A percentile compares a stretch with the other conserved stretches of the same genome.
Conservation (phyloP, 2,888 invertebrate genomes). For the Phasia obesa region DNA sequence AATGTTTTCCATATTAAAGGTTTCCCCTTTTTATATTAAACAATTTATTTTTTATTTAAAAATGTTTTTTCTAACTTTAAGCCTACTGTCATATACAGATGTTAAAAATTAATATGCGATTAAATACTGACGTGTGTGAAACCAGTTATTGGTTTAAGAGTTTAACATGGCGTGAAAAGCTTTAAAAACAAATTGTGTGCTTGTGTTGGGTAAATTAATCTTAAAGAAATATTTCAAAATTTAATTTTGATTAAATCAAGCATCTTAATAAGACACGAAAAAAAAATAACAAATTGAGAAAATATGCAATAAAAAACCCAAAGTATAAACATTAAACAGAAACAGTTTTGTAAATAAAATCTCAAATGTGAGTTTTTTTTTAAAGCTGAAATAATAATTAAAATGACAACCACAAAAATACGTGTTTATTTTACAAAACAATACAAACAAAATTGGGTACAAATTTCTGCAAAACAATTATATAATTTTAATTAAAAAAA, state of each 20-base stretch:
- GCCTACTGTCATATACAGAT: slow-evolving; percentile 42
- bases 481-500: not conserved
- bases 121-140: slow-evolving; percentile 40
- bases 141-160: slow-evolving; percentile 57
- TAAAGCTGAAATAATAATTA: not conserved
- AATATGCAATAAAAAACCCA: not conserved
- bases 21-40: too few relatives aligned
- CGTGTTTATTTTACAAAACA: slow-evolving; percentile 42
- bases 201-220: slow-evolving; percentile 42
- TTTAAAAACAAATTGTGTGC: not conserved
- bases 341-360: slow-evolving; percentile 20
- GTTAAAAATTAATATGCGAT: slow-evolving; percentile 40
- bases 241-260: slow-evolving; percentile 49
- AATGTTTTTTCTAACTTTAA: not conserved
- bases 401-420: slow-evolving; percentile 12
- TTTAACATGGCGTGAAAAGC: slow-evolving; percentile 32
- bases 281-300: not conserved
- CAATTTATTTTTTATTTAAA: not conserved
- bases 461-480: slow-evolving; percentile 8
- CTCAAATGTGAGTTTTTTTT: not conserved
- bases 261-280: slow-evolving; percentile 40
- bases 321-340: slow-evolving; percentile 9
- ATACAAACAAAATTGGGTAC: not conserved
- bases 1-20: too few relatives aligned
- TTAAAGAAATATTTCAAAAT: slow-evolving; percentile 44